Evolutionary conservation across 2,888 invertebrate species (phyloP), one percentile per base, ranked within the genome.

Genomic region (Euplexia lucipara): DNA sequence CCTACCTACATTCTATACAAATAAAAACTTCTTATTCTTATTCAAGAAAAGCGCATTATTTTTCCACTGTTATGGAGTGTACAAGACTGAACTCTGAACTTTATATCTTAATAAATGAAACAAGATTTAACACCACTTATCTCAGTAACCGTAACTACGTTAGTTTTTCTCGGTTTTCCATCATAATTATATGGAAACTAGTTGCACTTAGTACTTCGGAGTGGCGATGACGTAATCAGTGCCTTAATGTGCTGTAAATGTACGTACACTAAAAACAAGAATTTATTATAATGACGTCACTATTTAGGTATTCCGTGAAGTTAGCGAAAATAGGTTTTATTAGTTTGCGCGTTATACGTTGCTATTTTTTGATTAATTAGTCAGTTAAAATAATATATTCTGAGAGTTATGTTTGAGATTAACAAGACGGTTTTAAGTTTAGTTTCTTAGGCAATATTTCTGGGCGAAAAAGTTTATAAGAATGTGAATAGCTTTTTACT

Each of bases 251-350:
- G 32, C 48, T 26, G n/a, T 37, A 12, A 37, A 61, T 48, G 30
- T 68, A 71, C 32, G 57, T 64, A 60, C 32, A 54, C 41, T 63
- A 62, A 66, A 69, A 57, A 37, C 53, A 12, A 63, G 34, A 58
- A 68, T 75, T 72, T 72, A 68, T 68, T 54, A 37, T 39, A 48
- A 45, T 58, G 54, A 70, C 75, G 64, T 78, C 70, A 64, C 18
- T 22, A 22, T 14, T 20, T 73, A 49, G 65, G 56, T 47, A 58
- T 74, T 65, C 51, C 41, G 34, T 35, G 18, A 54, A 73, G 26
- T 65, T 49, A 54, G 41, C 47, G 49, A 52, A 77, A 76, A 77
- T 72, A 71, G 75, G 44, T 77, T 77, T 75, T 62, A 75, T 54
- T 72, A 22, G 49, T 32, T 48, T n/a, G 32, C 42, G 8, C 48